Evolutionary conservation across 2,113 vertebrate species (phyloP), one percentile per base, ranked within the genome.

Genomic region (Orientallactaga bullata): DNA sequence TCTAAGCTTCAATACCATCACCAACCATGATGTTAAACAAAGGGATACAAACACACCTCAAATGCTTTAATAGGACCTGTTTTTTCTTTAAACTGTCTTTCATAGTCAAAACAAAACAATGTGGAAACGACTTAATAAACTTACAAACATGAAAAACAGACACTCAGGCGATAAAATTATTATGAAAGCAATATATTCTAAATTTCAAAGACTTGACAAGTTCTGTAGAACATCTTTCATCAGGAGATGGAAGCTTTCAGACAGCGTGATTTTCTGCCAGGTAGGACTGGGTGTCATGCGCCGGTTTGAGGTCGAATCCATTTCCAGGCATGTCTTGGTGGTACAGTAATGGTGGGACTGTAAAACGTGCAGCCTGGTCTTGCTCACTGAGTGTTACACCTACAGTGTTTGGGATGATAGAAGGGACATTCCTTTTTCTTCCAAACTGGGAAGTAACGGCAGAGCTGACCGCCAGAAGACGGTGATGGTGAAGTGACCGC

Each of bases 391-490:
- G 97, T 98, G 13, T 99, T 99, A 91, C 99, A 99, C 51, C n/a
- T n/a, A n/a, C n/a, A n/a, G n/a, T n/a, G n/a, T n/a, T n/a, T n/a
- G n/a, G n/a, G n/a, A n/a, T n/a, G 28, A 23, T 3, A 58, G 26
- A 60, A 58, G 32, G 1, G 65, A 82, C 99, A 99, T 85, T 99
- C 99, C 98, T 99, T 98, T 97, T 99, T 99, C 98, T 99, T 99
- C 96, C 99, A 99, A 28, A 99, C 98, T 21, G 99, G 99, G 94
- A 99, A 99, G 96, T 99, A 99, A 88, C 99, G 99, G 96, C 99
- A 99, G 42, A 99, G 96, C 0, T 93, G 98, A 89, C 87, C 95
- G 37, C 60, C 98, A 77, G 97, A 97, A 42, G 97, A 35, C 60
- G 97, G 0, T 35, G 96, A 47, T 12, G 95, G 85, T 2, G 96